Evolutionary conservation across 1,140 invertebrate species (phyloP), one percentile per base, ranked within the genome.

Genomic region (Ceratina australensis): DNA sequence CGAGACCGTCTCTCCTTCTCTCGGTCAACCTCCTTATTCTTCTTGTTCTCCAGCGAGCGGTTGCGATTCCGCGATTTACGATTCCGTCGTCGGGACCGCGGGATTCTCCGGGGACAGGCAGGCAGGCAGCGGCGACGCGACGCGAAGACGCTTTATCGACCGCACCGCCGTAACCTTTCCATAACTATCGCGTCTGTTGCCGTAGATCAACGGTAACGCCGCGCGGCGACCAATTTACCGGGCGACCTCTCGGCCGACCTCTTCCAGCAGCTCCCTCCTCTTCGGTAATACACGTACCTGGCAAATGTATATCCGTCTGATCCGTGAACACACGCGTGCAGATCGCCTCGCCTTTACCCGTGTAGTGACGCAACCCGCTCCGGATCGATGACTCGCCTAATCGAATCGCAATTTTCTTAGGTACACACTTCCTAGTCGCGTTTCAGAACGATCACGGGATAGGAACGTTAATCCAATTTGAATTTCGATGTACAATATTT

Each of bases 171-270:
- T 88, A 86, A 89, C 87, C 87, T 88, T 89, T 89, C 86, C 88
- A 89, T 88, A 88, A 89, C 86, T 87, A 90, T 89, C 85, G 84
- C 88, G 86, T 85, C 84, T 82, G 80, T 85, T 88, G 85, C 85
- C 85, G 86, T 90, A 90, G 88, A 90, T 90, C 88, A 90, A 85
- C 86, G 86, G 85, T 86, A 85, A 85, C 80, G 83, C 83, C 79
- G 78, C 71, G 79, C 71, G 79, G 82, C 86, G 88, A 89, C 88
- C 88, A 89, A 89, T 89, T 89, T 90, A 89, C 86, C 78, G 82
- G 82, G 80, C 86, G 85, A 88, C 88, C 88, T 89, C 88, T 86
- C 82, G 72, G 87, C 77, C 88, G 89, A 89, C 88, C 89, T 89
- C 85, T 86, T 87, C 69, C 81, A 67, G 72, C 78, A 78, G 60